Conservation (phyloP, 2,888 invertebrate genomes). For the Brachyopa scutellaris region DNA sequence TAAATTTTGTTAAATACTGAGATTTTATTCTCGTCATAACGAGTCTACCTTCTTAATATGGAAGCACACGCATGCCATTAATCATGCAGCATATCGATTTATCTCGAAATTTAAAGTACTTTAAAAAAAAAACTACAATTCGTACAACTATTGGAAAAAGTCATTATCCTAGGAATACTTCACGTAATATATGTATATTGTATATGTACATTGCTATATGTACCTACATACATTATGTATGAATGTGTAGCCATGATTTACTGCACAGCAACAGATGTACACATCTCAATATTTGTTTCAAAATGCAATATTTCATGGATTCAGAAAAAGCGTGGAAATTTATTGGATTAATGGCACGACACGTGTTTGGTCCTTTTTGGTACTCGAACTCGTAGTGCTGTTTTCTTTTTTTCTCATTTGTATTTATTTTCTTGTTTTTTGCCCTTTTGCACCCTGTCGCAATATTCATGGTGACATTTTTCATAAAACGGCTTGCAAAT, state of each 20-base stretch:
- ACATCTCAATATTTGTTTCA: constrained; percentile 36
- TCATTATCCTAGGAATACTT: constrained; percentile 3
- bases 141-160: background rate
- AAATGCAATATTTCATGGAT: constrained; percentile 55
- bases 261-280: constrained; percentile 39
- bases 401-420: constrained; percentile 2
- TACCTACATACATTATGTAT: too few species aligned
- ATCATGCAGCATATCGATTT: constrained; percentile 2
- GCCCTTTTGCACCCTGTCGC: constrained; percentile 10
- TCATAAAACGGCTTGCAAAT: constrained; percentile 53
- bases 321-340: constrained; percentile 49
- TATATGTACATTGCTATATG: background rate
- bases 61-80: background rate
- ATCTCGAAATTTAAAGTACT: constrained; percentile 20
- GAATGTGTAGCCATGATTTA: too few species aligned
- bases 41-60: too few species aligned
- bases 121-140: background rate
- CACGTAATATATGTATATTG: background rate
- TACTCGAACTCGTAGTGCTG: background rate
- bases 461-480: constrained; percentile 50
- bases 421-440: background rate
- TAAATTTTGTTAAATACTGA: too few species aligned
- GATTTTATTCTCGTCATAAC: too few species aligned
- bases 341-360: constrained; percentile 67
- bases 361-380: constrained; percentile 38